Base-by-base conservation (phyloP, 2,113 vertebrate genomes). In the Urocynchramus pylzowi region DNA sequence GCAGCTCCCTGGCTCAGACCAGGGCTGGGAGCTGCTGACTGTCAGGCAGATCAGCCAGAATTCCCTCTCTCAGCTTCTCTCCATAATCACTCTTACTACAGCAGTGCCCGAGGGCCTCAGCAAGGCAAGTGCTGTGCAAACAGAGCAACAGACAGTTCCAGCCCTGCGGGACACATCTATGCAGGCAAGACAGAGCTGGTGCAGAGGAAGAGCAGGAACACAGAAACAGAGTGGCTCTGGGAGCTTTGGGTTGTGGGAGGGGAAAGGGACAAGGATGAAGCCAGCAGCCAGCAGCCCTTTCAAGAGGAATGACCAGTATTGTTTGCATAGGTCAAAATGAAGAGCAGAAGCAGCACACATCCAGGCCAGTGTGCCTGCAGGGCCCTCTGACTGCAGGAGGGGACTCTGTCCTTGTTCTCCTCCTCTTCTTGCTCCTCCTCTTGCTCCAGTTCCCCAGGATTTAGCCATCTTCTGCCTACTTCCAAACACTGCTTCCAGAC, bases 1-100 rank as follows among this genome's bases (percentile, higher is more conserved):
- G 82, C 82, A 90, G 82, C 37, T 74, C 50, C 23, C 2, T 0
- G 0, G 27, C 78, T 81, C 0, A 0, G 69, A 69, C 8, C 54
- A 63, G 53, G 39, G 60, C 83, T n/a, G n/a, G 1, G 18, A 94
- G 56, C 57, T 68, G 24, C 59, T 16, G 10, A 41, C 9, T 78
- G 65, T 64, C 30, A 27, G 57, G 37, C 61, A 68, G 56, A 70
- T 28, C 0, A 67, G 65, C 56, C 79, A 94, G 76, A 49, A 22
- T 44, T 57, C n/a, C 65, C 83, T 85, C 83, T 74, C 76, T 19
- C 1, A 8, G 18, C 59, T 54, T 54, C 44, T 57, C 37, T 45
- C 56, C 77, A 61, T 16, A 81, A 82, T 42, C 65, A 75, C 77
- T 37, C 39, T 57, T 26, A 52, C 6, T n/a, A 19, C 88, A 75